Percentiles rank a stretch among this genome's conserved stretches.
phyloP scores from a whole-genome alignment of 2,888 invertebrate genomes.

The Acleris laterana region DNA sequence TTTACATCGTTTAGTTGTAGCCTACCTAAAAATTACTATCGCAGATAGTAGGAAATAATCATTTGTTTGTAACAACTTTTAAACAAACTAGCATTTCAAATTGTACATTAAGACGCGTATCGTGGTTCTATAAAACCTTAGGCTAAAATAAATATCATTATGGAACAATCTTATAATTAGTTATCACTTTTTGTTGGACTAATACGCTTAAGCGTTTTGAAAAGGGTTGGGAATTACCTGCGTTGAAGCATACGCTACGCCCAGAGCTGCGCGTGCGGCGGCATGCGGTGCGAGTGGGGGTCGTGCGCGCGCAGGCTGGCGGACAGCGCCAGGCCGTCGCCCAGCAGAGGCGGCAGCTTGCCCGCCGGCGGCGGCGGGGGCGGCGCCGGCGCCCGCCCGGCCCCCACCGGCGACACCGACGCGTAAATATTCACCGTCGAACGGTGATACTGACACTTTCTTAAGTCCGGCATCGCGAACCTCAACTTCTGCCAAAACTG shows the following conservation, averaged over 20 bases:
- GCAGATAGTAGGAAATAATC: conserved; percentile 75
- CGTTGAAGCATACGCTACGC: conserved; percentile 90
- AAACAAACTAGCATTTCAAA: conserved; percentile 57
- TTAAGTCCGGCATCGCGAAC: conserved; percentile 94
- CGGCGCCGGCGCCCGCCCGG: conserved; percentile 85
- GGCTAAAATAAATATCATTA: conserved; percentile 68
- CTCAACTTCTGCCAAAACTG: conserved; percentile 98
- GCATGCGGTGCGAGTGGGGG: conserved; percentile 82
- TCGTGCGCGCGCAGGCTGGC: conserved; percentile 74
- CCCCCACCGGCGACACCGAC: conserved; percentile 84
- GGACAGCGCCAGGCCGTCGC: conserved; percentile 74
- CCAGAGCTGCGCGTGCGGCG: conserved; percentile 89
- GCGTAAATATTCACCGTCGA: conserved; percentile 90
- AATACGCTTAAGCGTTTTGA: conserved; percentile 82
- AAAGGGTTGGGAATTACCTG: conserved; percentile 82
- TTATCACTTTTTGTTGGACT: conserved; percentile 83
- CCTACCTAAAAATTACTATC: conserved; percentile 73
- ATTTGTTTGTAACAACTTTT: conserved; percentile 67
- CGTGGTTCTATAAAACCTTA: conserved; percentile 39
- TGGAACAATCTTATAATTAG: conserved; percentile 70
- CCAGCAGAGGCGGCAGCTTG: conserved; percentile 85
- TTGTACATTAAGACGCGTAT: conserved; percentile 26
- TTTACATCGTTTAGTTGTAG: conserved; percentile 61
- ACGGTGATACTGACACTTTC: conserved; percentile 86
- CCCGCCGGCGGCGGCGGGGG: conserved; percentile 86